Evolutionary conservation across 1,140 invertebrate genomes (phyloP).

Genomic region (Plodia interpunctella): DNA sequence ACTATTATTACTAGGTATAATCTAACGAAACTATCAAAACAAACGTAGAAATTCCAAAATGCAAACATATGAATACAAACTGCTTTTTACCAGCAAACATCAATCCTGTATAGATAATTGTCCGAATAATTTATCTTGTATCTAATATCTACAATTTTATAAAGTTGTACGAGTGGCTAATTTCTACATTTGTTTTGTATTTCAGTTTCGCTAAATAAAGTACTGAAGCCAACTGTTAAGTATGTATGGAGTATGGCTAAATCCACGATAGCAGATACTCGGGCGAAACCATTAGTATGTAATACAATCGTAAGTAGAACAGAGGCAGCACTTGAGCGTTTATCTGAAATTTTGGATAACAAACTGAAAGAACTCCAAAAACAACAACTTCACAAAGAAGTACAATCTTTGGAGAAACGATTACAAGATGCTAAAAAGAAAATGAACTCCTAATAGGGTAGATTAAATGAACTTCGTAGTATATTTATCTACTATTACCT

Average conservation of each 20-base stretch:
- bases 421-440: conserved; percentile 45
- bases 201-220: conserved; percentile 64
- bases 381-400: conserved; percentile 39
- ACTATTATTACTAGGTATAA: too few species aligned
- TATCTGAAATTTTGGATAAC: conserved; percentile 20
- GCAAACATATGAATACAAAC: background rate
- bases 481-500: too few species aligned
- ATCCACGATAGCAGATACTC: conserved; percentile 30
- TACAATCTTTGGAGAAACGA: conserved; percentile 50
- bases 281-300: conserved; percentile 41
- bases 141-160: background rate
- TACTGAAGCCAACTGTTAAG: conserved; percentile 37
- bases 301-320: conserved; percentile 43
- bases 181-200: conserved; percentile 39
- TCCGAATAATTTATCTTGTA: too few species aligned
- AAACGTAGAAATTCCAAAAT: conserved; percentile 26
- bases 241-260: conserved; percentile 48
- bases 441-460: conserved; percentile 4
- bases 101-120: too few species aligned
- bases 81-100: too few species aligned
- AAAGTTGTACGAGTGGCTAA: background rate
- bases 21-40: conserved; percentile 30
- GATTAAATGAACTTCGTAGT: background rate
- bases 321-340: conserved; percentile 31
- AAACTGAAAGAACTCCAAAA: conserved; percentile 42